Base-by-base conservation (phyloP, 2,113 vertebrate genomes). In the Epinephelus moara region DNA sequence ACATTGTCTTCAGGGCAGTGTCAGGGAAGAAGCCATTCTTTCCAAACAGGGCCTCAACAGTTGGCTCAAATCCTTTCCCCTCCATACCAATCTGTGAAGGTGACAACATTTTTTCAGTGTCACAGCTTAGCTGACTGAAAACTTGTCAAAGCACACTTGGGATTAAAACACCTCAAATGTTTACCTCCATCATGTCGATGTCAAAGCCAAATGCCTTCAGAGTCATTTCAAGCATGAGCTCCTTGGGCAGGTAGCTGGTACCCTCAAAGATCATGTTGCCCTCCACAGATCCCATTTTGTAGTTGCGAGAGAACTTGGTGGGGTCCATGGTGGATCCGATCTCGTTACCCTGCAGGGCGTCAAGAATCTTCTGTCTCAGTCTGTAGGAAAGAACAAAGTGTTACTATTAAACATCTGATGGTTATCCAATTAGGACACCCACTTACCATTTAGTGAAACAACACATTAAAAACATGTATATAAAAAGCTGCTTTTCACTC, bases 21-120 rank as follows among this genome's bases (percentile, higher is more conserved):
- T 98, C 96, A 10, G 98, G 98, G 90, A 99, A 99, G 92, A 99
- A 98, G 10, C 98, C 98, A 72, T 96, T 90, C 7, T 96, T 88
- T 81, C 98, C 98, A 91, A 99, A 99, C 69, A 99, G 89, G 4
- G 97, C 96, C 70, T 98, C 97, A 50, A 99, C 33, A 1, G 96
- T 96, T 81, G 97, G 97, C 85, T 99, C 97, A 90, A 99, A 97
- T 10, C 96, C 96, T 75, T 96, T 97, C 56, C 97, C 97, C 73
- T 98, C 97, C 88, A 99, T 89, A 47, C 97, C 97, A 89, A 99
- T 90, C 98, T 99, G 45, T 66, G 81, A 76, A 45, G 53, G 19
- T 57, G 3, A 72, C 14, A 70, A 4, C 23, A n/a, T 55, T 12
- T 78, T 53, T 12, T 78, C 37, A 61, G 3, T 14, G 10, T 47